Conservation (phyloP, 1,140 invertebrate species). For the Aphis gossypii region DNA sequence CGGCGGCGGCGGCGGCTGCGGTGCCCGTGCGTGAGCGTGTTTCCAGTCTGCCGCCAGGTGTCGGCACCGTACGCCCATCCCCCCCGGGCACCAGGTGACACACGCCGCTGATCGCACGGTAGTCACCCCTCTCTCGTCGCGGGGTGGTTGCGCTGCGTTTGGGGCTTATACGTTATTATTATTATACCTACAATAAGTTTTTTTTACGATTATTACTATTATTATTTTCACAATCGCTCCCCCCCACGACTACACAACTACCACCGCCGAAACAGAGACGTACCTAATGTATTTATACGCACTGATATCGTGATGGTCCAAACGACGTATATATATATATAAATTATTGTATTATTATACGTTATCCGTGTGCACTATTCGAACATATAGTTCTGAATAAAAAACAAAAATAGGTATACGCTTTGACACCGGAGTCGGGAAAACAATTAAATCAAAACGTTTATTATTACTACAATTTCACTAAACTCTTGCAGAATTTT, state of each 20-base stretch:
- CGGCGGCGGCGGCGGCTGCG: conserved; percentile 6
- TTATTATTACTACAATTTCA: not conserved
- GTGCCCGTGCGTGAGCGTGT: conserved; percentile 33
- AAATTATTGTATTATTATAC: not conserved
- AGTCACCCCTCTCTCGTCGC: conserved; percentile 28
- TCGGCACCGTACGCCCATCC: conserved; percentile 51
- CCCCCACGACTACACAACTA: not conserved
- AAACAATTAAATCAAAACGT: not conserved
- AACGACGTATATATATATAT: not conserved
- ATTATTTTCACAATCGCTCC: not conserved
- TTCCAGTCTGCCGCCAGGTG: conserved; percentile 56
- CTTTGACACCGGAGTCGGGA: not conserved
- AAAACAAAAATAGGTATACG: not conserved
- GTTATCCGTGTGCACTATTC: not conserved
- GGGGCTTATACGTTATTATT: not conserved
- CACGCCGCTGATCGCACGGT: conserved; percentile 27
- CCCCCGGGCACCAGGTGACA: conserved; percentile 55
- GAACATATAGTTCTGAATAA: not conserved
- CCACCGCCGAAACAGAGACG: not conserved
- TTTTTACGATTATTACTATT: conserved; percentile 20
- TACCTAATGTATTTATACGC: not conserved
- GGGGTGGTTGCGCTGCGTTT: not conserved
- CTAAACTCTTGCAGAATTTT: not conserved
- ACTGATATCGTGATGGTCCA: not conserved
- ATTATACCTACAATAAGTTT: not conserved